Evolutionary conservation across 2,113 vertebrate genomes (phyloP).

Genomic region (Scopus umbretta): DNA sequence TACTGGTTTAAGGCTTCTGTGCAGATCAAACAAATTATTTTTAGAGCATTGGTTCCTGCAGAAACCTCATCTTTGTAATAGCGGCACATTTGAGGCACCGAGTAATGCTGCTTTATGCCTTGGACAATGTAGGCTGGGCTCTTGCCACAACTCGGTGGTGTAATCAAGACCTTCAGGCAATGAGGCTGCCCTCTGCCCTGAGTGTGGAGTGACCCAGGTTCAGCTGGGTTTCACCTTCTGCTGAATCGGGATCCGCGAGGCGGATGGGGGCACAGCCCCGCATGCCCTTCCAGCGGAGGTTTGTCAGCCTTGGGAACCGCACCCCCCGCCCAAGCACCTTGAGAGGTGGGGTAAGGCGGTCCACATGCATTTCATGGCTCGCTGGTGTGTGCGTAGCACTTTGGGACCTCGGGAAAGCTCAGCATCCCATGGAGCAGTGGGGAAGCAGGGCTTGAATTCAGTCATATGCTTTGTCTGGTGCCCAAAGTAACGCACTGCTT

Average conservation of each 20-base stretch:
- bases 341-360: too few species aligned
- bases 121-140: background rate
- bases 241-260: background rate
- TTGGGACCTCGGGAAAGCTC: background rate
- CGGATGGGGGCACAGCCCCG: background rate
- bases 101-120: background rate
- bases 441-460: background rate
- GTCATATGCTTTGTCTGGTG: accelerated
- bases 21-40: background rate
- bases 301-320: background rate
- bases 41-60: background rate
- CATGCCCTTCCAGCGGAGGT: background rate
- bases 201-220: accelerated
- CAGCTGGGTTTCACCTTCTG: background rate
- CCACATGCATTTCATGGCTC: background rate
- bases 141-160: background rate
- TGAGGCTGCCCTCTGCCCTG: background rate
- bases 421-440: accelerated
- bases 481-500: accelerated
- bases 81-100: background rate
- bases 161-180: background rate
- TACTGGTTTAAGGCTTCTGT: background rate
- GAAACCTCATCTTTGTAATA: background rate
- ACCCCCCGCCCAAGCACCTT: too few species aligned
- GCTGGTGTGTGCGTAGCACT: background rate